Evolutionary conservation across 2,113 vertebrate species (phyloP), one percentile per base, ranked within the genome.

Genomic region (Anser brachyrhynchus): DNA sequence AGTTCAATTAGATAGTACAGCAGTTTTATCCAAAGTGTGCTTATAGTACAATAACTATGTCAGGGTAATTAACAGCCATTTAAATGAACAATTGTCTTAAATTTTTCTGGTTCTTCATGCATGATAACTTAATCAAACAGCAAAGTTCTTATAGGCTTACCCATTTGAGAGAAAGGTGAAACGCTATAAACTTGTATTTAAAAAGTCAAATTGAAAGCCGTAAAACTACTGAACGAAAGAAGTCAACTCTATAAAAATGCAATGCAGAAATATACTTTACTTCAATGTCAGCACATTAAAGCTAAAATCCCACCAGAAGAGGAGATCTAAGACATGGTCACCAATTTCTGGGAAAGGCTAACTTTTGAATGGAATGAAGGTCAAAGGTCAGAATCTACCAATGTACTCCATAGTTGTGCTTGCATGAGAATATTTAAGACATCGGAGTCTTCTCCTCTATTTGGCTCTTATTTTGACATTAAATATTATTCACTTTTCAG

Each of bases 61-160:
- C 96, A 97, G 85, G 37, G 62, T 95, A 98, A 97, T 98, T 97
- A 98, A 95, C 95, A 97, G 95, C 83, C 61, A 93, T 98, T 97
- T 98, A 93, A 97, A 97, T 96, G 96, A 97, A 96, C 97, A 97
- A 97, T 98, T 97, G 93, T 96, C 94, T 96, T 97, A 96, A 97
- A 96, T 97, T 97, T 97, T 96, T 97, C 97, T 95, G 75, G 49
- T 94, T 96, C 64, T 96, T 97, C 96, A 96, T 95, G 95, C 87
- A 93, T 94, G 94, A 71, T 92, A 97, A 97, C 93, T 98, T 98
- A 97, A 98, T 98, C 97, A 97, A 97, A 96, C 92, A 97, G 95
- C 76, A 93, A 96, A 97, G 91, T 97, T 97, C 92, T 95, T 93
- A 83, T 84, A 96, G 91, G 67, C 83, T 94, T 94, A 73, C 65